These are phyloP conservation scores for Galaxias olidus DNA, from an alignment of 2,797 vertebrate species.

Conservation along the genomic window DNA sequence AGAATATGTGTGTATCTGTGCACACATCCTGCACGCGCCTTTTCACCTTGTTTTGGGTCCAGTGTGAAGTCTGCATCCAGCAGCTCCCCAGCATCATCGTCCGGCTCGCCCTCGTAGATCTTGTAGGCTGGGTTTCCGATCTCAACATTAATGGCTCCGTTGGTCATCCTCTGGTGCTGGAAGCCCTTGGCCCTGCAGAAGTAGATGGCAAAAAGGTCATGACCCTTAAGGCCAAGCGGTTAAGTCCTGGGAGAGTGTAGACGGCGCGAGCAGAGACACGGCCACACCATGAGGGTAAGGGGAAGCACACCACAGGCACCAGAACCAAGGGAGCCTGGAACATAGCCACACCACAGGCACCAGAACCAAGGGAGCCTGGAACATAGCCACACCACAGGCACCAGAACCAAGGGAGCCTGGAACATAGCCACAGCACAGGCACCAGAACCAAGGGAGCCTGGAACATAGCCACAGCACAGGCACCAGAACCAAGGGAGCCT, in stretches of 20 bases:
- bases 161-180: slow-evolving; percentile 95
- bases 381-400: too few relatives aligned
- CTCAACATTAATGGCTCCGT: slow-evolving; percentile 96
- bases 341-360: too few relatives aligned
- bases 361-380: too few relatives aligned
- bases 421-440: too few relatives aligned
- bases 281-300: slow-evolving; percentile 43
- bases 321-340: too few relatives aligned
- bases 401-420: too few relatives aligned
- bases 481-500: too few relatives aligned
- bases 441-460: too few relatives aligned
- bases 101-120: slow-evolving; percentile 95
- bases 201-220: background rate
- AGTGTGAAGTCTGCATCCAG: slow-evolving; percentile 90
- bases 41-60: slow-evolving; percentile 95
- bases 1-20: background rate
- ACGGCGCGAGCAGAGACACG: slow-evolving; percentile 50
- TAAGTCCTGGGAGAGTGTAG: slow-evolving; percentile 11
- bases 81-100: slow-evolving; percentile 86
- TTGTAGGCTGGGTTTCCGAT: slow-evolving; percentile 98
- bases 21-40: slow-evolving; percentile 22
- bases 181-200: slow-evolving; percentile 89
- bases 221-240: background rate
- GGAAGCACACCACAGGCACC: slow-evolving; percentile 4
- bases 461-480: too few relatives aligned